These are phyloP conservation scores for Rhodophaea formosa DNA, from an alignment of 2,888 invertebrate genomes.

Conservation along the genomic window DNA sequence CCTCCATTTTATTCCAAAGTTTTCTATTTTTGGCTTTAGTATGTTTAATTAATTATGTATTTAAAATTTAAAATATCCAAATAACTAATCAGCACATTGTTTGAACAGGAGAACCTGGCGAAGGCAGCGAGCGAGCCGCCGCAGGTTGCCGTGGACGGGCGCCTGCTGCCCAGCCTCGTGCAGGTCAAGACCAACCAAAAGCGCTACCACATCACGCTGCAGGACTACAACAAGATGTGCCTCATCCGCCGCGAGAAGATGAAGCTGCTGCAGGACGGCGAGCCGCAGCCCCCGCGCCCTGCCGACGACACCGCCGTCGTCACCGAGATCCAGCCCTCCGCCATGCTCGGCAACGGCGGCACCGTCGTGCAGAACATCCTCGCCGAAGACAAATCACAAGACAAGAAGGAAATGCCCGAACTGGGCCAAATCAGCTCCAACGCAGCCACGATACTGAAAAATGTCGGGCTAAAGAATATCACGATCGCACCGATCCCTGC, in stretches of 20 bases:
- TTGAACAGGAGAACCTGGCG: slow-evolving; percentile 63
- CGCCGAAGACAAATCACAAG: slow-evolving; percentile 42
- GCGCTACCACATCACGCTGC: slow-evolving; percentile 88
- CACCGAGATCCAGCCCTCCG: slow-evolving; percentile 64
- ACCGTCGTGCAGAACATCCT: slow-evolving; percentile 54
- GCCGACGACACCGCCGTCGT: slow-evolving; percentile 50
- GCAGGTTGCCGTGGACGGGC: slow-evolving; percentile 81
- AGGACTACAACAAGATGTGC: slow-evolving; percentile 91
- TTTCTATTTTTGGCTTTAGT: no score
- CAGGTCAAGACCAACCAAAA: slow-evolving; percentile 89
- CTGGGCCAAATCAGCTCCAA: slow-evolving; percentile 51
- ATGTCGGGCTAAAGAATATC: slow-evolving; percentile 73
- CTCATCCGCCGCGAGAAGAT: slow-evolving; percentile 85
- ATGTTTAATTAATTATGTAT: no score
- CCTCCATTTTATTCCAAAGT: no score
- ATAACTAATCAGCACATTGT: background rate
- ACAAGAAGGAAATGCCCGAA: slow-evolving; percentile 49
- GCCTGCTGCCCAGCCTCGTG: slow-evolving; percentile 83
- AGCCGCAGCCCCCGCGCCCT: slow-evolving; percentile 44
- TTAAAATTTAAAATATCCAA: background rate
- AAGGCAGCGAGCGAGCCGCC: slow-evolving; percentile 69
- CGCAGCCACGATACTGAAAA: slow-evolving; percentile 71
- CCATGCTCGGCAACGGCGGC: slow-evolving; percentile 67
- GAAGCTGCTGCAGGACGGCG: slow-evolving; percentile 80
- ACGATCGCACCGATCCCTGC: slow-evolving; percentile 72